These are phyloP conservation scores for Temnothorax unifasciatus DNA, from an alignment of 2,888 invertebrate genomes.

Conservation along the genomic window DNA sequence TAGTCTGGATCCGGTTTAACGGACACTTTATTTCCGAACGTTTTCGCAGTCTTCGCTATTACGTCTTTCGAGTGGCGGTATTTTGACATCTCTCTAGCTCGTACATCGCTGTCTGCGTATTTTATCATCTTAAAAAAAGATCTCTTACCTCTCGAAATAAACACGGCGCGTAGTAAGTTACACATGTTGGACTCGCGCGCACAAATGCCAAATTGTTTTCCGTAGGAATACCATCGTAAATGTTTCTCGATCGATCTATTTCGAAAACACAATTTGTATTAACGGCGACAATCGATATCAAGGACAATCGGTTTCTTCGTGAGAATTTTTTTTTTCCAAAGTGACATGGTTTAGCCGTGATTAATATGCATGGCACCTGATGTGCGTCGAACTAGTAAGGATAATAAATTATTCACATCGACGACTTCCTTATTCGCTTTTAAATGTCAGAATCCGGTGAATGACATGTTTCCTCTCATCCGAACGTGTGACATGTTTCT, in stretches of 20 bases:
- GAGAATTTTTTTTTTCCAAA: neutral
- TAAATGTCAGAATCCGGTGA: neutral
- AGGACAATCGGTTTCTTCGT: neutral
- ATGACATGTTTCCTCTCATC: neutral
- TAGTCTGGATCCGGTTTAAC: neutral
- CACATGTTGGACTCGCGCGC: neutral
- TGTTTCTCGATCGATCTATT: neutral
- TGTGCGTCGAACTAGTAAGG: neutral
- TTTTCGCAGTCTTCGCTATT: conserved; percentile 9
- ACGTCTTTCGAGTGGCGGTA: neutral
- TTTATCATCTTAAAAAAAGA: conserved; percentile 33
- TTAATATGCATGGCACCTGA: neutral
- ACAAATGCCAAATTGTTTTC: neutral
- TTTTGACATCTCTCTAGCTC: conserved; percentile 11
- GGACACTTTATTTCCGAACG: neutral
- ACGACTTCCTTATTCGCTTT: neutral
- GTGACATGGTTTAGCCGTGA: neutral
- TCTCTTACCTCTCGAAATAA: conserved; percentile 24
- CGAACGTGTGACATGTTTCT: neutral
- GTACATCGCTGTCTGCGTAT: conserved; percentile 15
- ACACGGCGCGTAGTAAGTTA: conserved; percentile 7
- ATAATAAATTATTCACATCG: conserved; percentile 7
- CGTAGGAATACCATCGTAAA: neutral
- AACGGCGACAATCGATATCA: neutral
- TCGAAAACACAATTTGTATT: neutral